Percentiles rank a stretch among this genome's conserved stretches.
These are phyloP conservation scores for Rhynchonycteris naso DNA, from an alignment of 2,797 vertebrate genomes.

Conservation along the genomic window DNA sequence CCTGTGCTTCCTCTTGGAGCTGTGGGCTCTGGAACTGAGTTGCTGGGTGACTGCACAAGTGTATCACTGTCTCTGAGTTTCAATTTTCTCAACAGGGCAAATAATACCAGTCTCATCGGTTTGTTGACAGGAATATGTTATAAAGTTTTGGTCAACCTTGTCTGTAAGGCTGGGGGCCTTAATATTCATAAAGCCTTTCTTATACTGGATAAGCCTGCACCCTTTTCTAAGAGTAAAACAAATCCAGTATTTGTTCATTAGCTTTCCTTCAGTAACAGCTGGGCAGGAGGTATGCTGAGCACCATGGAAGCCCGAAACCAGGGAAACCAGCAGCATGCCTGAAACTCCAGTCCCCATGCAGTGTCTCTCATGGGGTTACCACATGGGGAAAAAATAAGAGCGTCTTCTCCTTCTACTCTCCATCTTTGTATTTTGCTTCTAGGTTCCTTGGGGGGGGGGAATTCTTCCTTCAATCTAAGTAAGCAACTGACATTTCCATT, in stretches of 20 bases:
- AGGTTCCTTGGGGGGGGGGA: background rate
- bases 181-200: background rate
- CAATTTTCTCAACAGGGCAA: background rate
- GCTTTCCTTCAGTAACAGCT: background rate
- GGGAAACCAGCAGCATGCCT: background rate
- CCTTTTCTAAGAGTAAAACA: background rate
- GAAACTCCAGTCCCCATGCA: background rate
- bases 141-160: background rate
- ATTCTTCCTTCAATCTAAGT: background rate
- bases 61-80: background rate
- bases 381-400: background rate
- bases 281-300: background rate
- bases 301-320: conserved; percentile 2
- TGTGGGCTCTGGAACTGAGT: background rate
- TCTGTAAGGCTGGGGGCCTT: background rate
- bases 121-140: background rate
- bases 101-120: background rate
- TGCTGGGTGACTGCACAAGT: background rate
- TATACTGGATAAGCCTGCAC: background rate
- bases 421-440: background rate
- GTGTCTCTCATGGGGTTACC: conserved; percentile 18
- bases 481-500: background rate
- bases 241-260: conserved; percentile 25
- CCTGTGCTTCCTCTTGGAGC: background rate
- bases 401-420: background rate